Conservation (phyloP, 2,888 invertebrate genomes). For the Aricia artaxerxes region DNA sequence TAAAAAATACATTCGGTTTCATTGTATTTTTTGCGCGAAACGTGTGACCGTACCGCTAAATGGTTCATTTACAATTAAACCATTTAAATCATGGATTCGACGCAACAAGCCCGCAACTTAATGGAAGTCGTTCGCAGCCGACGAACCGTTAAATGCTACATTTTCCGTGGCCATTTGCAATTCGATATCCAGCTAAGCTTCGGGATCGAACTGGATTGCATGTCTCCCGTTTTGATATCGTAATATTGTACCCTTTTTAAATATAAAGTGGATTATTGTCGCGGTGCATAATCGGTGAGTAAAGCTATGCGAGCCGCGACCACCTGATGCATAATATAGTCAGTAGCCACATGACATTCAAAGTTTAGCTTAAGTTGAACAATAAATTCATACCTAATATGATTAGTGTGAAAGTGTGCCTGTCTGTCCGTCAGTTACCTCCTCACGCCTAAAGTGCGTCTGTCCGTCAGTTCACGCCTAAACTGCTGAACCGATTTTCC, state of each 20-base stretch:
- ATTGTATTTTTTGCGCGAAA: background rate
- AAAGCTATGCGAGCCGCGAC: background rate
- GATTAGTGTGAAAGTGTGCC: too few species aligned
- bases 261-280: slow-evolving; percentile 54
- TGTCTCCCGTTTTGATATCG: slow-evolving; percentile 61
- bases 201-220: slow-evolving; percentile 67
- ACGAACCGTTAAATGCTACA: slow-evolving; percentile 75
- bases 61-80: slow-evolving; percentile 30
- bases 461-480: too few species aligned
- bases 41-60: background rate
- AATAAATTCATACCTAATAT: too few species aligned
- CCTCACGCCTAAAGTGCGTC: too few species aligned
- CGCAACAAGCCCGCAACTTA: slow-evolving; percentile 48
- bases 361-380: too few species aligned
- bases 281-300: slow-evolving; percentile 30
- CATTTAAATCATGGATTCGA: slow-evolving; percentile 47
- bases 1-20: background rate
- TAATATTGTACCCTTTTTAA: slow-evolving; percentile 62
- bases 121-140: slow-evolving; percentile 69
- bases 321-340: too few species aligned
- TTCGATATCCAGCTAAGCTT: slow-evolving; percentile 75
- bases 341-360: too few species aligned
- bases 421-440: too few species aligned
- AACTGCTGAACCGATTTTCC: too few species aligned
- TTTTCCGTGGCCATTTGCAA: slow-evolving; percentile 76